Percentiles rank a stretch among this genome's conserved stretches.
These are phyloP conservation scores for Lepidiolamprologus cunningtoni DNA, from an alignment of 2,113 vertebrate genomes.

Conservation along the genomic window DNA sequence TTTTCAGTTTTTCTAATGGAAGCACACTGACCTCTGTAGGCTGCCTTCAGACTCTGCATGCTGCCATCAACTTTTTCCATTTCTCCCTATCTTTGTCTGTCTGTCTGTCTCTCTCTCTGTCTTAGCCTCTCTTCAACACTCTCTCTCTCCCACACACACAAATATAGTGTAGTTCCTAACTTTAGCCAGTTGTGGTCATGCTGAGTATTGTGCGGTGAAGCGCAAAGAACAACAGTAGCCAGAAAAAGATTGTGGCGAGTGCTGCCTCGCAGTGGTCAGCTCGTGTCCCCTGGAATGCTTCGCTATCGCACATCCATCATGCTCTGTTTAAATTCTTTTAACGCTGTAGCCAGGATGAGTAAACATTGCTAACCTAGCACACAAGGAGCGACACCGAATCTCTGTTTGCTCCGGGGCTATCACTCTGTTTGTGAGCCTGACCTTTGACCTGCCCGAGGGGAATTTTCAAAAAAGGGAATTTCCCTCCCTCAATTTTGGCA, in stretches of 20 bases:
- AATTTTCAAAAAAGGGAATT: background rate
- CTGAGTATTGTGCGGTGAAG: slow-evolving; percentile 44
- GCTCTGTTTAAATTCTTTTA: background rate
- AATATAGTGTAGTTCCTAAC: background rate
- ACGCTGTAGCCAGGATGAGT: background rate
- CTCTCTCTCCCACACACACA: background rate
- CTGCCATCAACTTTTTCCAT: background rate
- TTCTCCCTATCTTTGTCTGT: background rate
- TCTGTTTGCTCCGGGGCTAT: background rate
- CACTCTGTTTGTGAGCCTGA: background rate
- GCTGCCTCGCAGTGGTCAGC: slow-evolving; percentile 18
- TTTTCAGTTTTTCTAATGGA: background rate
- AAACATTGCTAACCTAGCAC: background rate
- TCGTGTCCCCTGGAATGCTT: background rate
- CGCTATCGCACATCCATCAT: background rate
- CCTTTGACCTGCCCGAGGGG: slow-evolving; percentile 15
- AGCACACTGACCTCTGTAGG: slow-evolving; percentile 52
- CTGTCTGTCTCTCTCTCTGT: background rate
- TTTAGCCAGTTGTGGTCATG: slow-evolving; percentile 26
- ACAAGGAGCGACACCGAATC: background rate
- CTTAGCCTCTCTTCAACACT: background rate
- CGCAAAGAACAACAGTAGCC: slow-evolving; percentile 51
- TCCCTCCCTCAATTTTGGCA: background rate
- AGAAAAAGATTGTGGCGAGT: slow-evolving; percentile 58
- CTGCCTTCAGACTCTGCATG: background rate